Base-by-base conservation (phyloP, 1,140 invertebrate species). In the Cyphomyrmex costatus region DNA sequence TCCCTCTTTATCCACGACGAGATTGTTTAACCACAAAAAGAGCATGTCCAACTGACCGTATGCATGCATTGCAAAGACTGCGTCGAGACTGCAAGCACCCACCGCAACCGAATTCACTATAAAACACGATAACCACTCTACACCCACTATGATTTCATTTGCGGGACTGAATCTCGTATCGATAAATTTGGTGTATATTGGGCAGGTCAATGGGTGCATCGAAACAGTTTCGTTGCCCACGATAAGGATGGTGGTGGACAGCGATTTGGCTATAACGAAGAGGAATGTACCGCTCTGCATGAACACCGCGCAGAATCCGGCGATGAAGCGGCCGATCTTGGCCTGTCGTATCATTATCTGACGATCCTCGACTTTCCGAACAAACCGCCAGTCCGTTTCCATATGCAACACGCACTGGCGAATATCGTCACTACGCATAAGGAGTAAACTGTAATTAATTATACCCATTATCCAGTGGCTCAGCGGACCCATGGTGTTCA, bases 391-490 rank as follows among this genome's bases (percentile, higher is more conserved):
- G 73, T 94, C 93, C 10, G 77, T 42, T 4, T 90, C 90, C 6
- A 93, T 71, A 36, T 93, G 88, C 19, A 86, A 60, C 27, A 94
- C 66, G 78, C 92, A 93, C 7, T 61, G 61, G 0, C 85, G 80
- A 56, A 94, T 92, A 8, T 92, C 87, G 1, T 70, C n/a, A 8
- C 76, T 79, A n/a, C 76, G 82, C 0, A 78, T 33, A 2, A 92
- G 53, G 0, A 94, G 73, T 6, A 79, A 88, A 7, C 63, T 85
- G 30, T 93, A 93, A 66, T 94, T 94, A 7, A 89, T 36, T 10
- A 92, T 90, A 0, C 89, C 88, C 92, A 93, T 93, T 0, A 91
- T 42, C 53, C 88, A 88, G 70, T 93, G 93, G 56, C 86, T 92
- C 82, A 93, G 66, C 5, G 93, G 91, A 66, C 92, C 92, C 0